Evolutionary conservation across 2,888 invertebrate species (phyloP).

Genomic region (Cosmorhoe ocellata): DNA sequence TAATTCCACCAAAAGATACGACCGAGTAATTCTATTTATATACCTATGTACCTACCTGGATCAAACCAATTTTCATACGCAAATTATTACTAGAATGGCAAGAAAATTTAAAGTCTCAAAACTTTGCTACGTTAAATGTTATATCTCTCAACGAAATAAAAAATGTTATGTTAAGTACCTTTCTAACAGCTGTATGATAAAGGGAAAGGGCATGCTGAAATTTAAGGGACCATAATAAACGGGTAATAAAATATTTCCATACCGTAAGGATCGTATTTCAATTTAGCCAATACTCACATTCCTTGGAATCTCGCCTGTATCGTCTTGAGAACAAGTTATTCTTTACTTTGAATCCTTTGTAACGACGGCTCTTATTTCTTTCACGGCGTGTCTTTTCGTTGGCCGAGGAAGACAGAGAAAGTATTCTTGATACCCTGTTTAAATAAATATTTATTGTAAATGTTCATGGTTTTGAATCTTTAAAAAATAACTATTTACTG

Average conservation of each 20-base stretch:
- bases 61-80: background rate
- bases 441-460: constrained; percentile 17
- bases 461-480: constrained; percentile 2
- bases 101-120: too few species aligned
- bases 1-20: background rate
- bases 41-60: too few species aligned
- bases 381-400: constrained; percentile 28
- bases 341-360: constrained; percentile 51
- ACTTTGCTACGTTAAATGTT: too few species aligned
- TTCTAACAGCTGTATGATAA: constrained; percentile 2
- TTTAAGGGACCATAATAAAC: constrained; percentile 17
- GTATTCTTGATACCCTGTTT: constrained; percentile 50
- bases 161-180: background rate
- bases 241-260: constrained; percentile 25
- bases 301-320: constrained; percentile 45
- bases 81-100: too few species aligned
- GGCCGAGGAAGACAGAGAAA: constrained; percentile 38
- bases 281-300: constrained; percentile 46
- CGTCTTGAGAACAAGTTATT: constrained; percentile 37
- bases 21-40: background rate
- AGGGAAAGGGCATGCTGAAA: background rate
- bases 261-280: constrained; percentile 13
- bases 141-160: background rate
- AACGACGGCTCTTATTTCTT: constrained; percentile 33
- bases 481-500: too few species aligned